Conservation (phyloP, 53 echinoderm and acorn worm genomes). For the Holothuria leucospilota region DNA sequence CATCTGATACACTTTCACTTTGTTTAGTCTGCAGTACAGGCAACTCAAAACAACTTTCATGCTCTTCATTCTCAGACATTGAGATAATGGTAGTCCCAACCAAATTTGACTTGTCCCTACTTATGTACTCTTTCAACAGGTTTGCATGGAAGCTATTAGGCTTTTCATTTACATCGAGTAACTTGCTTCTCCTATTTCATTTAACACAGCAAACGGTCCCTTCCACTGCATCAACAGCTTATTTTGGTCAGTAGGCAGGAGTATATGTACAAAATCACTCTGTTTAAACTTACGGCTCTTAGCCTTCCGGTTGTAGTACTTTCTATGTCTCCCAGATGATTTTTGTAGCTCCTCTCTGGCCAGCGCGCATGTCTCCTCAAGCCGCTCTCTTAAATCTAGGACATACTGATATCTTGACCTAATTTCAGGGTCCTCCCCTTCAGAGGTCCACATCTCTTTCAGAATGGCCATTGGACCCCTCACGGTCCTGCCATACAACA, state of each 20-base stretch:
- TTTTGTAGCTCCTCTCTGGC: constrained; percentile 50
- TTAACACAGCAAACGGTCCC: too few species aligned
- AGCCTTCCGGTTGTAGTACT: constrained; percentile 30
- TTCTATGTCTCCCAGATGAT: constrained; percentile 33
- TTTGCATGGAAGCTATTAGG: too few species aligned
- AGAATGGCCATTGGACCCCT: constrained; percentile 57
- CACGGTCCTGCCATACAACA: constrained; percentile 42
- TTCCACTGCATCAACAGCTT: too few species aligned
- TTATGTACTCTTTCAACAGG: too few species aligned
- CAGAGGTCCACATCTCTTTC: constrained; percentile 53
- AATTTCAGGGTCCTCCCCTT: constrained; percentile 16
- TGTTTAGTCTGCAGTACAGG: too few species aligned
- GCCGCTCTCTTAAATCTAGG: constrained; percentile 37
- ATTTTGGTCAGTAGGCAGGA: constrained; percentile 12
- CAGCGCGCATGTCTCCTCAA: constrained; percentile 37
- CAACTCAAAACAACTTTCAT: too few species aligned
- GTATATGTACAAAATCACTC: constrained; percentile 41
- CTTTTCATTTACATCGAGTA: too few species aligned
- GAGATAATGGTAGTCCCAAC: too few species aligned
- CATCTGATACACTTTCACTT: too few species aligned
- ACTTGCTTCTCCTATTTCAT: too few species aligned
- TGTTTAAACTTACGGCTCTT: constrained; percentile 29
- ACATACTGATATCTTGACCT: constrained; percentile 50
- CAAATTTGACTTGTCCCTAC: too few species aligned
- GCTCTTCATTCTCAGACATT: too few species aligned